Conservation (phyloP, 92 coral and sea anemone species). For the Epizoanthus illoricatus region DNA sequence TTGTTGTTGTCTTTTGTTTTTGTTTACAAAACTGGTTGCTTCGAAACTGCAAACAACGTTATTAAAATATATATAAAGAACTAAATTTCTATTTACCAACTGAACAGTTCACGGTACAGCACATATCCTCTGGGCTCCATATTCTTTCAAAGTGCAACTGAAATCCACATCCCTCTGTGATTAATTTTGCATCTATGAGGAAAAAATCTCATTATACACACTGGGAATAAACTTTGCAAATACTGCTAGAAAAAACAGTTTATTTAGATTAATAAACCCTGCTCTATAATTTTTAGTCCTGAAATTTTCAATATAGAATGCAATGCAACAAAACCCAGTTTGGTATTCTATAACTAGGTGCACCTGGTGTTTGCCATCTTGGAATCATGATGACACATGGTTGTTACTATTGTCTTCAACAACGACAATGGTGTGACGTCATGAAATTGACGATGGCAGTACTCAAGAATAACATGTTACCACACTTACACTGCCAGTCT, state of each 20-base stretch:
- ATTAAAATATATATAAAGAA: neutral
- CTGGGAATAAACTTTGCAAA: neutral
- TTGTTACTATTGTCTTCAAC: no score
- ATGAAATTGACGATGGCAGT: no score
- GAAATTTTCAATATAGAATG: no score
- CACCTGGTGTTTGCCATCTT: no score
- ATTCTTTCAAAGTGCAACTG: conserved; percentile 35
- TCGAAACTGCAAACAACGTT: neutral
- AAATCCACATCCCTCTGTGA: conserved; percentile 1
- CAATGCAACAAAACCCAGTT: no score
- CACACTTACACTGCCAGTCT: conserved; percentile 39
- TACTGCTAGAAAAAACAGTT: neutral
- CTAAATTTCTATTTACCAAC: conserved; percentile 14
- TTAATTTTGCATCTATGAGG: neutral
- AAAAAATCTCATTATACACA: neutral
- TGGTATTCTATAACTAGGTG: no score
- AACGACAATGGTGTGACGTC: no score
- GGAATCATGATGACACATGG: no score
- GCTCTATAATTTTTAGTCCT: no score
- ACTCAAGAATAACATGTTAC: neutral
- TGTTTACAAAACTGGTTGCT: neutral
- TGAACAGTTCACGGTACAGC: conserved; percentile 17
- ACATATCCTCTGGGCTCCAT: conserved; percentile 18
- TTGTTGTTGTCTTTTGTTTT: no score
- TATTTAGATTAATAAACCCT: no score